A percentile compares a stretch with the other conserved stretches of the same genome.
These are phyloP conservation scores for Chelonoidis abingdonii DNA, from an alignment of 2,113 vertebrate genomes.

Conservation along the genomic window DNA sequence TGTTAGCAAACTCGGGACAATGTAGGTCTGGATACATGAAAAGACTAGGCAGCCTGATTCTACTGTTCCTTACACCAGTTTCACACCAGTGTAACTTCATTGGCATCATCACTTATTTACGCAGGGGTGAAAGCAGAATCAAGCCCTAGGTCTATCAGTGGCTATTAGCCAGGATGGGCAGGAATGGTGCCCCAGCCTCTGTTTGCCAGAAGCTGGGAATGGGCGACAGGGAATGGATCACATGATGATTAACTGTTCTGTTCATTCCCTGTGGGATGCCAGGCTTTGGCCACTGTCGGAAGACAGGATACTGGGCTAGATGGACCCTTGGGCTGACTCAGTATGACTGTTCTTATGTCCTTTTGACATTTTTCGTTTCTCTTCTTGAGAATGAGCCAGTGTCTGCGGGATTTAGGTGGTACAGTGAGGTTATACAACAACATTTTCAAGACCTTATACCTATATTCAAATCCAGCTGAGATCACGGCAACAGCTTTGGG, in stretches of 20 bases:
- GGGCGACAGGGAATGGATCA: too few relatives aligned
- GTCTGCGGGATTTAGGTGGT: neutral
- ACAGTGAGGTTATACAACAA: neutral
- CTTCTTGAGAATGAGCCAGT: neutral
- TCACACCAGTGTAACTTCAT: neutral
- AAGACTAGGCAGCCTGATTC: constrained; percentile 9
- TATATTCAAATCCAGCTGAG: neutral
- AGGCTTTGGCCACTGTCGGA: too few relatives aligned
- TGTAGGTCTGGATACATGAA: neutral
- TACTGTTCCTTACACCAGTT: constrained; percentile 25
- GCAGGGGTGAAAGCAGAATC: neutral
- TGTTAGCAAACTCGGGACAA: neutral
- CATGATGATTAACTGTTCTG: too few relatives aligned
- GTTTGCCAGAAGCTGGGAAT: too few relatives aligned
- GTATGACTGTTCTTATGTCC: too few relatives aligned
- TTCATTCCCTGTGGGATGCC: too few relatives aligned
- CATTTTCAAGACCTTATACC: neutral
- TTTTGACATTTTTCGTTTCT: neutral
- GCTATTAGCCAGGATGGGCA: too few relatives aligned
- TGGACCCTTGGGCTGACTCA: too few relatives aligned
- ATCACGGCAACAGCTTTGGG: neutral
- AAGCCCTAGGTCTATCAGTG: neutral
- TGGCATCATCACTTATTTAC: neutral
- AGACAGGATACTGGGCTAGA: too few relatives aligned
- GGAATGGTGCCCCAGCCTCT: too few relatives aligned